phyloP scores from a whole-genome alignment of 2,888 invertebrate species.

The Hydroisotoma schaefferi region DNA sequence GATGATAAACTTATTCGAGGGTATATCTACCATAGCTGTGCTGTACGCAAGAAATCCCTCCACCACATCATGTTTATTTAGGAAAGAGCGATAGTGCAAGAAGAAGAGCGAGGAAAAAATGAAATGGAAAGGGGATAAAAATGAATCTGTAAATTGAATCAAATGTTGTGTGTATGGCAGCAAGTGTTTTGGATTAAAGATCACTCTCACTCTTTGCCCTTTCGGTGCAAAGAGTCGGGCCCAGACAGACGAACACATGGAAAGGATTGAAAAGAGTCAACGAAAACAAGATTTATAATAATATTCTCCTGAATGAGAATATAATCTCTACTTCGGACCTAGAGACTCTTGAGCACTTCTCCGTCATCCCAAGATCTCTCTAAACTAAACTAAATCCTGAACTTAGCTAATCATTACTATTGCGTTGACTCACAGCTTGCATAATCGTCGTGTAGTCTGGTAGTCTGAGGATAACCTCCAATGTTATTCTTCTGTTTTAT shows the following conservation, averaged over 20 bases:
- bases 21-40: neutral
- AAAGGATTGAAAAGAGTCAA: neutral
- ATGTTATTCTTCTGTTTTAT: no score
- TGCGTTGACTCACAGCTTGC: no score
- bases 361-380: no score
- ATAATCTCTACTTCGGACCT: no score
- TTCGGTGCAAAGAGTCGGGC: conserved; percentile 5
- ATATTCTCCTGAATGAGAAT: neutral
- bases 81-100: neutral
- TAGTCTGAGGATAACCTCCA: no score
- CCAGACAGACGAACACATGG: neutral
- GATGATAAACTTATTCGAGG: neutral
- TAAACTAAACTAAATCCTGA: no score
- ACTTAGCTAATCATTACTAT: no score
- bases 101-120: neutral
- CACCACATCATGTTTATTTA: conserved; percentile 3
- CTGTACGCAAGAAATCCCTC: neutral
- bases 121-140: conserved; percentile 6
- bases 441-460: no score
- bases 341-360: no score
- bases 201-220: conserved; percentile 8
- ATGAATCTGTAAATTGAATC: conserved; percentile 33
- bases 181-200: conserved; percentile 42
- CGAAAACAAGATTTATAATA: neutral
- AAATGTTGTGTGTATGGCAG: conserved; percentile 30